phyloP scores from a whole-genome alignment of 2,888 invertebrate species.

The Proisotoma minuta region DNA sequence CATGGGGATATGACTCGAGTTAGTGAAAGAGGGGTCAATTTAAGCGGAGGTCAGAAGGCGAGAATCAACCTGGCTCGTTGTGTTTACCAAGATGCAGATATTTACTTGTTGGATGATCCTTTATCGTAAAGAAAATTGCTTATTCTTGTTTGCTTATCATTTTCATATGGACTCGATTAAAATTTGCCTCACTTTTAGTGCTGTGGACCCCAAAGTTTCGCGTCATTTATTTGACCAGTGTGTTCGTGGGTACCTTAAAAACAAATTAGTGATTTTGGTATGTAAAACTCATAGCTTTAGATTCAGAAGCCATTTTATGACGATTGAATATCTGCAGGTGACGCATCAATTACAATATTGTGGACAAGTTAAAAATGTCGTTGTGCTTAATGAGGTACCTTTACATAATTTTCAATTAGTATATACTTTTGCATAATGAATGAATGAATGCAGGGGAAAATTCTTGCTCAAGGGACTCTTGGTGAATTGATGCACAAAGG shows the following conservation, averaged over 20 bases:
- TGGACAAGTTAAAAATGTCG: slow-evolving; percentile 29
- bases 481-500: slow-evolving; percentile 24
- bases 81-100: slow-evolving; percentile 41
- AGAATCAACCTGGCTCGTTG: slow-evolving; percentile 51
- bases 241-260: slow-evolving; percentile 50
- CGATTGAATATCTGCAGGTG: too few relatives aligned
- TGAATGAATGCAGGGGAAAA: slow-evolving; percentile 24
- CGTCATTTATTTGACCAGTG: slow-evolving; percentile 48
- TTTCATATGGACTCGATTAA: background rate
- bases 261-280: slow-evolving; percentile 54
- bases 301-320: too few relatives aligned
- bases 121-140: too few relatives aligned
- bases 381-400: slow-evolving; percentile 55
- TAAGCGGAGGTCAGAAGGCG: slow-evolving; percentile 57
- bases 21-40: slow-evolving; percentile 28
- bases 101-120: slow-evolving; percentile 56
- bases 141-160: too few relatives aligned
- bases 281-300: too few relatives aligned
- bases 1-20: slow-evolving; percentile 33
- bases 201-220: slow-evolving; percentile 52
- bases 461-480: slow-evolving; percentile 34
- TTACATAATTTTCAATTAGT: too few relatives aligned
- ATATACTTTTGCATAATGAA: too few relatives aligned
- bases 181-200: slow-evolving; percentile 47
- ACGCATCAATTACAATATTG: slow-evolving; percentile 76